These are phyloP conservation scores for Actinemys pallida DNA, from an alignment of 2,113 vertebrate genomes.

Conservation along the genomic window DNA sequence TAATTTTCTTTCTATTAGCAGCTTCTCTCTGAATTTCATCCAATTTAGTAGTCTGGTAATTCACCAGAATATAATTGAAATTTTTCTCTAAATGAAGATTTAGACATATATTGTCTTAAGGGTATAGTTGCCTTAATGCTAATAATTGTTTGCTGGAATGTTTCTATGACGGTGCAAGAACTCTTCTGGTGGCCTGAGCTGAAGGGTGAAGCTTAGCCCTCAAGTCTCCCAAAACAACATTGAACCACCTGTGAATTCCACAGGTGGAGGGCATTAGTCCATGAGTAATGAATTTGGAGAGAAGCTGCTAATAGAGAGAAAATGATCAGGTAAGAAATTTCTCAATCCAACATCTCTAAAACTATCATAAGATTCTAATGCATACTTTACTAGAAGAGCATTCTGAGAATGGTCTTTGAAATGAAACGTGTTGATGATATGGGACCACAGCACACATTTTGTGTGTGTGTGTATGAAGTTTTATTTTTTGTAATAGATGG, in stretches of 20 bases:
- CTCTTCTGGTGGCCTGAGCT: background rate
- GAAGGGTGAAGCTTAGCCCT: background rate
- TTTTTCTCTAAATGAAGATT: too few relatives aligned
- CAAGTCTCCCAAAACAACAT: background rate
- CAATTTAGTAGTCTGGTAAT: too few relatives aligned
- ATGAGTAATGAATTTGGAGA: background rate
- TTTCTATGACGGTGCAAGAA: background rate
- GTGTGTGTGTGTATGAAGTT: background rate
- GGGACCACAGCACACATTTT: background rate
- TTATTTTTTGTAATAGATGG: background rate
- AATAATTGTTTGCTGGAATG: background rate
- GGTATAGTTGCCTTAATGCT: background rate
- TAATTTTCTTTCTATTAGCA: too few relatives aligned
- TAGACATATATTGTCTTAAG: background rate
- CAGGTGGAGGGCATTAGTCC: background rate
- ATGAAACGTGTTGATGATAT: background rate
- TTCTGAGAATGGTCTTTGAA: conserved; percentile 16
- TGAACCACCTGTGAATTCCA: background rate
- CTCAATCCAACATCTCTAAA: background rate
- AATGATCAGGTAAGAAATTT: conserved; percentile 87
- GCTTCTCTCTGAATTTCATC: too few relatives aligned
- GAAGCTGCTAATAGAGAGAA: background rate
- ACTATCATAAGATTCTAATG: background rate
- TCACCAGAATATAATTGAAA: too few relatives aligned
- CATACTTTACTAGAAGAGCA: background rate